These are phyloP conservation scores for Theretra japonica DNA, from an alignment of 2,888 invertebrate genomes.

Conservation along the genomic window DNA sequence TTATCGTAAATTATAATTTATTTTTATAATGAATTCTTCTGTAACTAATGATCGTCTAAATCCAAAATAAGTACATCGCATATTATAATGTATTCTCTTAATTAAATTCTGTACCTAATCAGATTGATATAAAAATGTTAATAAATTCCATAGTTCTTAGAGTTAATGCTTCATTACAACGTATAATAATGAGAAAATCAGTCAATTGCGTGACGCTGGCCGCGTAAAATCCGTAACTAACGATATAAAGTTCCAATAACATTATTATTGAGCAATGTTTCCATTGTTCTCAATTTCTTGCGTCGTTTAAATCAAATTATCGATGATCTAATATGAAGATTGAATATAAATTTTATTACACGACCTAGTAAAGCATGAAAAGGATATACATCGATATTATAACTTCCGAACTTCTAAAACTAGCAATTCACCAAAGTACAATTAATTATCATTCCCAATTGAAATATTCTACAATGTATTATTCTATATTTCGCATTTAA, in stretches of 20 bases:
- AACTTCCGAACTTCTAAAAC: too few species aligned
- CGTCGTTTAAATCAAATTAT: slow-evolving; percentile 9
- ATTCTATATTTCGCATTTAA: too few species aligned
- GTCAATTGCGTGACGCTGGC: background rate
- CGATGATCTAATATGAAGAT: background rate
- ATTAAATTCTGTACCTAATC: background rate
- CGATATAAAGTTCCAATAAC: background rate
- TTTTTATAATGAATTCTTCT: background rate
- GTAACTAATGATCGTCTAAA: too few species aligned
- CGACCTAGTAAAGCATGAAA: too few species aligned
- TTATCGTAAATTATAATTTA: too few species aligned
- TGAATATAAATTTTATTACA: background rate
- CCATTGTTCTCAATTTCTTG: slow-evolving; percentile 14
- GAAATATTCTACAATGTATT: too few species aligned
- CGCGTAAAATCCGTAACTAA: background rate
- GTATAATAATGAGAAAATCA: slow-evolving; percentile 9
- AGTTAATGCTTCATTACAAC: slow-evolving; percentile 1
- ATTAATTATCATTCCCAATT: too few species aligned
- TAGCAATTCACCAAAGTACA: too few species aligned
- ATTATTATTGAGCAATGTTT: background rate
- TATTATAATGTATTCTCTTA: too few species aligned
- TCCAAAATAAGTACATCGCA: too few species aligned
- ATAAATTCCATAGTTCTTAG: background rate
- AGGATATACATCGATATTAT: background rate
- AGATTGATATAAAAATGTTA: background rate